These are phyloP conservation scores for Drosophila villosipedis DNA, from an alignment of 2,888 invertebrate genomes.

Conservation along the genomic window DNA sequence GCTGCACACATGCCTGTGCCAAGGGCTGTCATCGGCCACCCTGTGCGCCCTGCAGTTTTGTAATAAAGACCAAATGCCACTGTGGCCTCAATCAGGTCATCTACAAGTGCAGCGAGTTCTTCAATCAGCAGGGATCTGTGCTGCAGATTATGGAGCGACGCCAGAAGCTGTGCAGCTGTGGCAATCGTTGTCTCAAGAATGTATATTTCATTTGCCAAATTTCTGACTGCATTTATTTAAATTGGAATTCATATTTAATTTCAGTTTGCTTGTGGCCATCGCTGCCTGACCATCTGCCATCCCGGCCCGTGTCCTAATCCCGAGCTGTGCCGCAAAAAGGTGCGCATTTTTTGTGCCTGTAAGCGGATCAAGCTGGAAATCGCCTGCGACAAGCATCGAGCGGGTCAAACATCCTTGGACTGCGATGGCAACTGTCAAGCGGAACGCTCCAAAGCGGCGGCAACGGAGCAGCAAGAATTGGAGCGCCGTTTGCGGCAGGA, in stretches of 20 bases:
- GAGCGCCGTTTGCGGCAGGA: conserved; percentile 86
- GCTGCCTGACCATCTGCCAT: conserved; percentile 91
- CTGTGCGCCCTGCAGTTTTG: conserved; percentile 91
- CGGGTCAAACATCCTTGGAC: conserved; percentile 83
- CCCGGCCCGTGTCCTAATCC: conserved; percentile 89
- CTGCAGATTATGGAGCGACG: conserved; percentile 82
- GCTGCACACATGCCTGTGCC: conserved; percentile 91
- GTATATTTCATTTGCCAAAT: conserved; percentile 85
- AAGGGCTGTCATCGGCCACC: conserved; percentile 90
- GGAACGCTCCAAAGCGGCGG: conserved; percentile 87
- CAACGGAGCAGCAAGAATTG: conserved; percentile 86
- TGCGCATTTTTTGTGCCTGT: conserved; percentile 92
- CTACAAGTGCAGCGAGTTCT: conserved; percentile 90
- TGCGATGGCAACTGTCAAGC: conserved; percentile 89
- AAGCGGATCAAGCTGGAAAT: conserved; percentile 91
- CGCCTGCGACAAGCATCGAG: conserved; percentile 88
- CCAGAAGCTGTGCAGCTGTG: conserved; percentile 87
- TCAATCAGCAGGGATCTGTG: conserved; percentile 85
- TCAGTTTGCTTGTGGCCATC: conserved; percentile 93
- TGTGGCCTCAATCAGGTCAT: conserved; percentile 92
- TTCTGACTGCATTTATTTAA: not conserved
- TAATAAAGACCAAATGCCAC: conserved; percentile 91
- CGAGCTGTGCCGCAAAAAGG: conserved; percentile 91
- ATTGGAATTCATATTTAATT: conserved; percentile 15
- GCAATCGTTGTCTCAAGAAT: conserved; percentile 94